Evolutionary conservation across 2,113 vertebrate genomes (phyloP).

Genomic region (Panthera uncia): DNA sequence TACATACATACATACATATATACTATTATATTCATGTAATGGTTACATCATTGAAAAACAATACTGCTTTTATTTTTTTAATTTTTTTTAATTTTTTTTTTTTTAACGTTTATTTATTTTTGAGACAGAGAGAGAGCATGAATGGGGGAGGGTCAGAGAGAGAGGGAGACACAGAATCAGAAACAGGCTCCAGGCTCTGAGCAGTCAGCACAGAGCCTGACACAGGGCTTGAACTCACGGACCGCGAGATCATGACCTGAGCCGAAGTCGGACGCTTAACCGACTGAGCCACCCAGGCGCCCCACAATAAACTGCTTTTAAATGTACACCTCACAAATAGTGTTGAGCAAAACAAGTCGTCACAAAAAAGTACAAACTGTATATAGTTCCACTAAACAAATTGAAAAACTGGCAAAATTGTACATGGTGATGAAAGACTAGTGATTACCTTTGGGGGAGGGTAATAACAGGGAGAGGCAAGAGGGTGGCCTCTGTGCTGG

Average conservation of each 20-base stretch:
- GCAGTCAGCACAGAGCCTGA: too few species aligned
- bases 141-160: too few species aligned
- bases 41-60: not conserved
- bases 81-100: too few species aligned
- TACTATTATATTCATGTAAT: not conserved
- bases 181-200: too few species aligned
- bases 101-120: too few species aligned
- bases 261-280: too few species aligned
- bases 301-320: not conserved
- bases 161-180: too few species aligned
- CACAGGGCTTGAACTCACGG: too few species aligned
- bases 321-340: not conserved
- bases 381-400: not conserved
- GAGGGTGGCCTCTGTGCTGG: not conserved
- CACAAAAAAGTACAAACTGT: not conserved
- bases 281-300: too few species aligned
- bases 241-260: too few species aligned
- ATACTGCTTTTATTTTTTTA: not conserved
- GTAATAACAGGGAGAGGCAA: not conserved
- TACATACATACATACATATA: not conserved
- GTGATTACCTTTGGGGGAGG: not conserved
- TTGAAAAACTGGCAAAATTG: not conserved
- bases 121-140: too few species aligned
- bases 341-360: not conserved
- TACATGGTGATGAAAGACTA: not conserved